These are phyloP conservation scores for Cyclina sinensis DNA, from an alignment of 1,140 invertebrate genomes.

Conservation along the genomic window DNA sequence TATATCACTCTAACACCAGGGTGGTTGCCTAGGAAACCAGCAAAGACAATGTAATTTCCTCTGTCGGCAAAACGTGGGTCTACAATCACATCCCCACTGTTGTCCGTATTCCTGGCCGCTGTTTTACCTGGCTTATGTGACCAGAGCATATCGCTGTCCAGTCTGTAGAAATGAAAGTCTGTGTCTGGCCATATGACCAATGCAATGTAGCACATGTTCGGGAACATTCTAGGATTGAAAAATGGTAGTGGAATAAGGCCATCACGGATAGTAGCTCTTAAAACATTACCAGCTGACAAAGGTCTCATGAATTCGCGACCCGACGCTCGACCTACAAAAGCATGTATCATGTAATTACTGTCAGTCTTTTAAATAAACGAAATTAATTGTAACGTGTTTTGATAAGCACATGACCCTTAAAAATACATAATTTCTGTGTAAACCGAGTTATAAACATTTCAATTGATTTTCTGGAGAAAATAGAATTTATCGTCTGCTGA, in stretches of 20 bases:
- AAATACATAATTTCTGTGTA: too few relatives aligned
- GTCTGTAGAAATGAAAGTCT: slow-evolving; percentile 55
- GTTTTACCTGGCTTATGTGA: slow-evolving; percentile 58
- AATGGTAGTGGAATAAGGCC: slow-evolving; percentile 38
- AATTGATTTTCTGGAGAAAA: too few relatives aligned
- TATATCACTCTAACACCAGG: slow-evolving; percentile 39
- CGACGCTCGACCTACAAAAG: slow-evolving; percentile 44
- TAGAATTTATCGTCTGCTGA: too few relatives aligned
- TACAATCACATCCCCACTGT: slow-evolving; percentile 43
- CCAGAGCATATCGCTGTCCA: slow-evolving; percentile 52
- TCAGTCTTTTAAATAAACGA: too few relatives aligned
- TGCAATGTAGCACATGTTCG: slow-evolving; percentile 18
- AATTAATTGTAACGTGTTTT: too few relatives aligned
- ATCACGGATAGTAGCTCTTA: slow-evolving; percentile 34
- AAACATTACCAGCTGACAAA: background rate
- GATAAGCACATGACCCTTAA: too few relatives aligned
- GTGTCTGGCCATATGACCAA: slow-evolving; percentile 42
- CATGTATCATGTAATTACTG: too few relatives aligned
- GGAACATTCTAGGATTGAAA: slow-evolving; percentile 25
- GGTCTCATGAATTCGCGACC: background rate
- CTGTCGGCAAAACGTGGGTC: slow-evolving; percentile 43
- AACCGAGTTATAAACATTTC: too few relatives aligned
- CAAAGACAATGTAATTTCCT: slow-evolving; percentile 49
- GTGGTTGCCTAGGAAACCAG: slow-evolving; percentile 49
- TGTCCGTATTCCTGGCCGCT: slow-evolving; percentile 35